phyloP scores from a whole-genome alignment of 1,140 invertebrate genomes.

The Diorhabda carinulata region DNA sequence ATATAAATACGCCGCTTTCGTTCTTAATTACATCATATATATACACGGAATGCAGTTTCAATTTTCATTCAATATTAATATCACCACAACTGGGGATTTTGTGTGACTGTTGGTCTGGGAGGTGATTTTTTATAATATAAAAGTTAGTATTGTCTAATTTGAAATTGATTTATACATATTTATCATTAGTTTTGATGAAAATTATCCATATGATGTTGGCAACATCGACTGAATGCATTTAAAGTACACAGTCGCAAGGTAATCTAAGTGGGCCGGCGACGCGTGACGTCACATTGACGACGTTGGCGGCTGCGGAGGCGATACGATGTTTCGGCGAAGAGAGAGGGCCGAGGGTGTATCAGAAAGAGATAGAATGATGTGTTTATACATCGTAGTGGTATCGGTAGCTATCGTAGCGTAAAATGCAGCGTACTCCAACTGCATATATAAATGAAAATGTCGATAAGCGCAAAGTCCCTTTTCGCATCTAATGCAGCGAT shows the following conservation, averaged over 20 bases:
- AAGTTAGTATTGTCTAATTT: too few species aligned
- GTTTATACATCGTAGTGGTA: slow-evolving; percentile 5
- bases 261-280: slow-evolving; percentile 3
- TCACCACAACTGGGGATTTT: too few species aligned
- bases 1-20: too few species aligned
- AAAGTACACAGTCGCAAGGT: neutral
- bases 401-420: slow-evolving; percentile 22
- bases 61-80: too few species aligned
- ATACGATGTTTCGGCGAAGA: neutral
- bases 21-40: too few species aligned
- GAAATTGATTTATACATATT: too few species aligned
- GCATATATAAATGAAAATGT: slow-evolving; percentile 25
- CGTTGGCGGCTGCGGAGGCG: slow-evolving; percentile 6
- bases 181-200: neutral
- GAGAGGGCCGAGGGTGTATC: neutral
- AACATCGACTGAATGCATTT: slow-evolving; percentile 3
- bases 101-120: too few species aligned
- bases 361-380: neutral
- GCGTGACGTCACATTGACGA: slow-evolving; percentile 23
- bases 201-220: neutral
- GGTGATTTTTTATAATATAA: too few species aligned
- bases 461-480: neutral
- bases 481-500: too few species aligned
- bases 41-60: too few species aligned
- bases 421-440: slow-evolving; percentile 30